Conservation (phyloP, 2,113 vertebrate species). For the Arothron firmamentum region DNA sequence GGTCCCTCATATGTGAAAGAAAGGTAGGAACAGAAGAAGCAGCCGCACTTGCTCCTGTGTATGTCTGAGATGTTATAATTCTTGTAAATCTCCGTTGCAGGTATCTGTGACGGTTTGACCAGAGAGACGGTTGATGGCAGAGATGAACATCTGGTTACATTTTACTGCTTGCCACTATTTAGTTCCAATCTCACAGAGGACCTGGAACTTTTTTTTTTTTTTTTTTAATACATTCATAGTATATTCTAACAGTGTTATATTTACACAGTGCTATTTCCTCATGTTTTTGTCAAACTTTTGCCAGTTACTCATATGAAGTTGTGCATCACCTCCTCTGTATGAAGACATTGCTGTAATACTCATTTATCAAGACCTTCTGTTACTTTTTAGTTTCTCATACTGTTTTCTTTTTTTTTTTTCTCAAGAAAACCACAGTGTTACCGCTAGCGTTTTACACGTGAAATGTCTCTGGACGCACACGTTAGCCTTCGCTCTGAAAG, state of each 20-base stretch:
- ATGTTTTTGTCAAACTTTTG: constrained; percentile 30
- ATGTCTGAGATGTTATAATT: background rate
- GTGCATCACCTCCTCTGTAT: constrained; percentile 15
- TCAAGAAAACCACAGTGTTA: constrained; percentile 51
- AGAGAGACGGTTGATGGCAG: constrained; percentile 22
- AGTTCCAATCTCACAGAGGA: constrained; percentile 45
- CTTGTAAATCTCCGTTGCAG: constrained; percentile 24
- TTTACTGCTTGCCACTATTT: constrained; percentile 60
- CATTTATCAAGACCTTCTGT: constrained; percentile 28
- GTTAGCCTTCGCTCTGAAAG: constrained; percentile 15
- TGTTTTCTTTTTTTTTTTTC: constrained; percentile 22
- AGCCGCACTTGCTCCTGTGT: background rate
- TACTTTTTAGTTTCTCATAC: constrained; percentile 13
- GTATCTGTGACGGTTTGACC: constrained; percentile 25
- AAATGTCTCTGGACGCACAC: constrained; percentile 12
- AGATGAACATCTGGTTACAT: constrained; percentile 31
- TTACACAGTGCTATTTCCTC: constrained; percentile 40
- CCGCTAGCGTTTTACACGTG: constrained; percentile 23
- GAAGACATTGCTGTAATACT: constrained; percentile 31
- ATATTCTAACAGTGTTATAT: constrained; percentile 69
- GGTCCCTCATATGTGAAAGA: constrained; percentile 45
- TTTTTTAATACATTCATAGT: constrained; percentile 37
- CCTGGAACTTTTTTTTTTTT: constrained; percentile 40
- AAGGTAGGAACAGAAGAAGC: constrained; percentile 53
- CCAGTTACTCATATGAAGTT: constrained; percentile 59